Evolutionary conservation across 2,113 vertebrate genomes (phyloP), one percentile per base, ranked within the genome.

Genomic region (Collichthys lucidus): DNA sequence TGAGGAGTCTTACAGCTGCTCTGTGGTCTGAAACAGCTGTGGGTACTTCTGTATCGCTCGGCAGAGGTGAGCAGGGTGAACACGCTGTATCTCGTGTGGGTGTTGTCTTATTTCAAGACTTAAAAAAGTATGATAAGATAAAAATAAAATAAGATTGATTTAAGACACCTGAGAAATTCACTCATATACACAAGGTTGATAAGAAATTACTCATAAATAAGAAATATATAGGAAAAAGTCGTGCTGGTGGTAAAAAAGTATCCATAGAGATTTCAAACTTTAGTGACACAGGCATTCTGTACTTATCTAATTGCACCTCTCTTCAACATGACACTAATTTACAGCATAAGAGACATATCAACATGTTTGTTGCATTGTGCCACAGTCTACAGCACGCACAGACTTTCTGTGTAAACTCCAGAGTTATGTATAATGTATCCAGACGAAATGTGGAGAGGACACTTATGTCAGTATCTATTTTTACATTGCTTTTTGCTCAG

Each of bases 401-500:
- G 31, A 42, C 20, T 57, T 59, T 49, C 19, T 24, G 60, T 14
- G n/a, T 29, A 61, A 60, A 46, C 26, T 20, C 16, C 22, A 5
- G 4, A 40, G 19, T 56, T 60, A 9, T 24, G 24, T 46, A 3
- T 59, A 55, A 62, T 56, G 42, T 40, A 12, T 35, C 11, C 70
- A 35, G 56, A 60, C 12, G 50, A 26, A 77, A 65, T 16, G 22
- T 57, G 14, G 57, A 74, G 61, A 42, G 49, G 50, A 22, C 66
- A 68, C n/a, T 50, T 61, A 42, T 24, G 67, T 74, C 26, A 0
- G 11, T 20, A 62, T 64, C 53, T 82, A 35, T 61, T 79, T 72
- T 50, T 53, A 75, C 60, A 9, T 14, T 49, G 26, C 44, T 62
- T 55, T 60, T 55, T 77, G 29, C 64, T 69, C 64, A 55, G 29